phyloP scores from a whole-genome alignment of 2,797 vertebrate species.

The Sebastes alutus region DNA sequence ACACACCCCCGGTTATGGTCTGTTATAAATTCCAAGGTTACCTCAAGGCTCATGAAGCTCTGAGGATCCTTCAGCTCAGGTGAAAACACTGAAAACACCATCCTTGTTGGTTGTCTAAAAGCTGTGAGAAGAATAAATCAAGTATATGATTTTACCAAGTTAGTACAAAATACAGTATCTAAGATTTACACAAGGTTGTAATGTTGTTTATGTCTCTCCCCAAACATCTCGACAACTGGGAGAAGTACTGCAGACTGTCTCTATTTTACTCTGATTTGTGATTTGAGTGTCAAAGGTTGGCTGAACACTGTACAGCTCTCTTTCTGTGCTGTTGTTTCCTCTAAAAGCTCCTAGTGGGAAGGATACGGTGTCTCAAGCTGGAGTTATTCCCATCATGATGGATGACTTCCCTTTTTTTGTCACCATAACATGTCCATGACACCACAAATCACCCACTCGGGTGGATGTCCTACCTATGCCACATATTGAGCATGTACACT shows the following conservation, averaged over 20 bases:
- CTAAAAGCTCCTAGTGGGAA: slow-evolving; percentile 13
- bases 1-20: background rate
- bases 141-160: background rate
- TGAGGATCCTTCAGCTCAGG: background rate
- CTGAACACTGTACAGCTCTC: background rate
- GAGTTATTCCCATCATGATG: slow-evolving; percentile 48
- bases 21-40: background rate
- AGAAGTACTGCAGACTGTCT: background rate
- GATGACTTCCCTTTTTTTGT: slow-evolving; percentile 40
- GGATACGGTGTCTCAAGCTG: slow-evolving; percentile 48
- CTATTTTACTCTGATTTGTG: slow-evolving; percentile 19
- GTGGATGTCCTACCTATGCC: background rate
- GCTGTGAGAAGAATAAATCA: background rate
- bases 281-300: slow-evolving; percentile 7
- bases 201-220: background rate
- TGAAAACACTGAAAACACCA: background rate
- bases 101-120: background rate
- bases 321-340: background rate
- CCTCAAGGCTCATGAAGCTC: background rate
- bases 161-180: background rate
- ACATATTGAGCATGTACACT: background rate
- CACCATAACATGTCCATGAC: background rate
- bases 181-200: background rate
- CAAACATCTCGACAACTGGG: background rate
- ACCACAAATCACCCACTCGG: background rate